These are phyloP conservation scores for Creontiades dilutus DNA, from an alignment of 2,888 invertebrate genomes.

Conservation along the genomic window DNA sequence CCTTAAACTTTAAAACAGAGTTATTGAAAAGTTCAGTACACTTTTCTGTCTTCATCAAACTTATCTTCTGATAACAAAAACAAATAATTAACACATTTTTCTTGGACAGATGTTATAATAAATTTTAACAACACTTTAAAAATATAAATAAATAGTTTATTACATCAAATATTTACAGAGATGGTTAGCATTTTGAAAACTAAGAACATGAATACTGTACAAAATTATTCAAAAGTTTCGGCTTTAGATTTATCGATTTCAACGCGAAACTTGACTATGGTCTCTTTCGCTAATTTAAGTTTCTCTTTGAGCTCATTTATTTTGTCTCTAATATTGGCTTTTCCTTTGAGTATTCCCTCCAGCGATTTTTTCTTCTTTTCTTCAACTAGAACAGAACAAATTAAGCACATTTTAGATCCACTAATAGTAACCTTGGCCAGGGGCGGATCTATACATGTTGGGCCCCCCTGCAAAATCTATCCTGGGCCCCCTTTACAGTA, in stretches of 20 bases:
- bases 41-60: too few species aligned
- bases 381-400: conserved; percentile 86
- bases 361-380: conserved; percentile 90
- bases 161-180: not conserved
- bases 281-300: conserved; percentile 90
- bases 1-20: too few species aligned
- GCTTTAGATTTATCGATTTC: conserved; percentile 81
- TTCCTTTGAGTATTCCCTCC: conserved; percentile 87
- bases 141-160: not conserved
- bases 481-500: too few species aligned
- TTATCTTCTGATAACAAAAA: too few species aligned
- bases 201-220: not conserved
- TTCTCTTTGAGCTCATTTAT: conserved; percentile 92
- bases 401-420: too few species aligned
- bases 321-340: conserved; percentile 89
- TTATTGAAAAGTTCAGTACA: too few species aligned
- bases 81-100: too few species aligned
- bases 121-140: not conserved
- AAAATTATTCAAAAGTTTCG: not conserved
- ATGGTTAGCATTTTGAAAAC: not conserved
- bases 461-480: too few species aligned
- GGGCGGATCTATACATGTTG: too few species aligned
- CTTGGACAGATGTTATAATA: too few species aligned
- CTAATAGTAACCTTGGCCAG: too few species aligned
- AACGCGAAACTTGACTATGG: conserved; percentile 89